Evolutionary conservation across 1,140 invertebrate genomes (phyloP).

Genomic region (Oedothorax gibbosus): DNA sequence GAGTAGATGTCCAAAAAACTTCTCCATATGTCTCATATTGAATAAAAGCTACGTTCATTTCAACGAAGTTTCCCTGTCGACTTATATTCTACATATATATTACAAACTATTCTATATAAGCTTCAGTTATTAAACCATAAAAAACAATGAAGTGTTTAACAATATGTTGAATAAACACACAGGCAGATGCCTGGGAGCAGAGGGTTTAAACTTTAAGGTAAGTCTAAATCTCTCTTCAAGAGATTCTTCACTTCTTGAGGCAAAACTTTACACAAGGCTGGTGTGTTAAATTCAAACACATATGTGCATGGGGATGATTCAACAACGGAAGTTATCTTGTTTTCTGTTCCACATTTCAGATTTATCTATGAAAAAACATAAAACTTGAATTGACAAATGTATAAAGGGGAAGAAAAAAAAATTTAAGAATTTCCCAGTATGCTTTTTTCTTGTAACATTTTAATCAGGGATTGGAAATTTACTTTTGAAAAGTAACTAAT

Average conservation of each 20-base stretch:
- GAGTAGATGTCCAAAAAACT: too few relatives aligned
- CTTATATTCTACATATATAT: too few relatives aligned
- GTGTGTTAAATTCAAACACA: constrained; percentile 51
- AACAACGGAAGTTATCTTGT: constrained; percentile 46
- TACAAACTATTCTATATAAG: too few relatives aligned
- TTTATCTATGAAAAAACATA: constrained; percentile 19
- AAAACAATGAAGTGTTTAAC: too few relatives aligned
- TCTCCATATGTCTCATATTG: too few relatives aligned
- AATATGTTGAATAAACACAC: too few relatives aligned
- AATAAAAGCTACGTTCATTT: too few relatives aligned
- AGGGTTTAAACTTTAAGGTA: not conserved
- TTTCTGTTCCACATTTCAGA: constrained; percentile 51
- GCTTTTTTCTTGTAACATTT: not conserved
- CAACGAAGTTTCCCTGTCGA: too few relatives aligned
- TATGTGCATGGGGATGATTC: constrained; percentile 48
- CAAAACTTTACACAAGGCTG: constrained; percentile 40
- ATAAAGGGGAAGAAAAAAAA: not conserved
- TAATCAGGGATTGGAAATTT: not conserved
- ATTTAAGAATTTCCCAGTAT: not conserved
- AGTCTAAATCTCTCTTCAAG: constrained; percentile 27
- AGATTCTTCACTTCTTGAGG: constrained; percentile 33
- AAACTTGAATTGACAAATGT: not conserved
- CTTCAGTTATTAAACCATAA: too few relatives aligned
- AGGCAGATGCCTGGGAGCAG: too few relatives aligned
- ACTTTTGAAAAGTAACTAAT: not conserved